These are phyloP conservation scores for Pentalonia nigronervosa DNA, from an alignment of 1,140 invertebrate species.

Conservation along the genomic window DNA sequence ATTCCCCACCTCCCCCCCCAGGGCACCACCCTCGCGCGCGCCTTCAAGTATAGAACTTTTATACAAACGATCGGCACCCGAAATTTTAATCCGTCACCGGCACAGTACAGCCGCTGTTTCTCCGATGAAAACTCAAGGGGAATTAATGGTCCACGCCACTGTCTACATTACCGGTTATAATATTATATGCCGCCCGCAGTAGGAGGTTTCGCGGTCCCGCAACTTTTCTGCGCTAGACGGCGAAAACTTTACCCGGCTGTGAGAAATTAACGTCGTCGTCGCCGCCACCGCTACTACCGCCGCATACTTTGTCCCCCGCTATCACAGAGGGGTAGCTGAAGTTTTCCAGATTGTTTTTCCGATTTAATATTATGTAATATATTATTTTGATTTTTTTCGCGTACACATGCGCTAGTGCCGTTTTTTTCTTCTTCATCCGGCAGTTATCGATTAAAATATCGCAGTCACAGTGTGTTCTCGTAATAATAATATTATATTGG, in stretches of 20 bases:
- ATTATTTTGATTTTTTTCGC: not conserved
- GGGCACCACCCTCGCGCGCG: not conserved
- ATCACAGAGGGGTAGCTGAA: not conserved
- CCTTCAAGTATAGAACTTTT: slow-evolving; percentile 17
- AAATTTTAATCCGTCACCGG: slow-evolving; percentile 52
- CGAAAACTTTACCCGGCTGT: not conserved
- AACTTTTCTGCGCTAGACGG: slow-evolving; percentile 25
- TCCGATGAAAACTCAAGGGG: slow-evolving; percentile 33
- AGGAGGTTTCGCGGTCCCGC: not conserved
- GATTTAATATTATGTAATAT: not conserved
- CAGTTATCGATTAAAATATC: not conserved
- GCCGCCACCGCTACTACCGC: not conserved
- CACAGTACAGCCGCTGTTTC: not conserved
- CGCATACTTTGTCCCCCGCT: not conserved
- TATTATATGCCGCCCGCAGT: not conserved
- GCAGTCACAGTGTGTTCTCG: too few species aligned
- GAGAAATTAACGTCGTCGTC: slow-evolving; percentile 11
- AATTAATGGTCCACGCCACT: slow-evolving; percentile 15
- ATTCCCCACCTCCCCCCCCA: not conserved
- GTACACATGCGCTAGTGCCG: not conserved
- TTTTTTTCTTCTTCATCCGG: not conserved
- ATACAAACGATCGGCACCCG: slow-evolving; percentile 38
- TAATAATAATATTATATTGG: too few species aligned
- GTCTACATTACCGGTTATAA: slow-evolving; percentile 1
- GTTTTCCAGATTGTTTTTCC: not conserved